Evolutionary conservation across 2,888 invertebrate species (phyloP).

Genomic region (Sussaba pulchella): DNA sequence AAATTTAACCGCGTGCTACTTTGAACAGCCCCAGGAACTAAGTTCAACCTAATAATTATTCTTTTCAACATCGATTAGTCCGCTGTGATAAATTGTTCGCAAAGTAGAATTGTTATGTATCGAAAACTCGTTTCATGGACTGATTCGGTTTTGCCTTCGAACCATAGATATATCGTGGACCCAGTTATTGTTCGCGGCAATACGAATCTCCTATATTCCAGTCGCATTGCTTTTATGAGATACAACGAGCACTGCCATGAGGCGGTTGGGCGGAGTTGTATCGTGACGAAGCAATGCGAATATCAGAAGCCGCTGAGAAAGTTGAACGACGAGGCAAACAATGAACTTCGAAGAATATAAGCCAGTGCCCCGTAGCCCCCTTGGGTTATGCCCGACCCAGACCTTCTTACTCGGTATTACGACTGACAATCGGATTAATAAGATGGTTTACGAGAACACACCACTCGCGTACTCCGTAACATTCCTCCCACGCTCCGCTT

Average conservation of each 20-base stretch:
- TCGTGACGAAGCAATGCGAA: neutral
- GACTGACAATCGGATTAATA: constrained; percentile 63
- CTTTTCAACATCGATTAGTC: no score
- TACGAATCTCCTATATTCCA: constrained; percentile 8
- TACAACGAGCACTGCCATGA: constrained; percentile 3
- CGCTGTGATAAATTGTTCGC: no score
- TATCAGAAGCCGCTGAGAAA: constrained; percentile 4
- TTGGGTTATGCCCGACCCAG: neutral
- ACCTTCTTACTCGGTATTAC: constrained; percentile 47
- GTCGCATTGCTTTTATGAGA: constrained; percentile 5
- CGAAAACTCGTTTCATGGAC: no score
- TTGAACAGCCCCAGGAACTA: no score
- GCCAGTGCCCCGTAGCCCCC: neutral
- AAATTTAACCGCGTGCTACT: no score
- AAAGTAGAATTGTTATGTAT: no score
- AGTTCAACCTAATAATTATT: no score
- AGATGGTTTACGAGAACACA: constrained; percentile 57
- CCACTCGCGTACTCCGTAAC: neutral
- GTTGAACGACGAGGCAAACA: constrained; percentile 15
- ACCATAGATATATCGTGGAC: constrained; percentile 16
- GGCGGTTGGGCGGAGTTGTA: neutral
- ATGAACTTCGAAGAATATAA: neutral
- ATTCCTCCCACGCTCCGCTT: neutral
- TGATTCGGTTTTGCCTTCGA: no score
- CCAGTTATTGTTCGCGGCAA: constrained; percentile 22